Percentiles rank a stretch among this genome's conserved stretches.
Evolutionary conservation across 2,113 vertebrate species (phyloP).

Genomic region (Cinclus mexicanus): DNA sequence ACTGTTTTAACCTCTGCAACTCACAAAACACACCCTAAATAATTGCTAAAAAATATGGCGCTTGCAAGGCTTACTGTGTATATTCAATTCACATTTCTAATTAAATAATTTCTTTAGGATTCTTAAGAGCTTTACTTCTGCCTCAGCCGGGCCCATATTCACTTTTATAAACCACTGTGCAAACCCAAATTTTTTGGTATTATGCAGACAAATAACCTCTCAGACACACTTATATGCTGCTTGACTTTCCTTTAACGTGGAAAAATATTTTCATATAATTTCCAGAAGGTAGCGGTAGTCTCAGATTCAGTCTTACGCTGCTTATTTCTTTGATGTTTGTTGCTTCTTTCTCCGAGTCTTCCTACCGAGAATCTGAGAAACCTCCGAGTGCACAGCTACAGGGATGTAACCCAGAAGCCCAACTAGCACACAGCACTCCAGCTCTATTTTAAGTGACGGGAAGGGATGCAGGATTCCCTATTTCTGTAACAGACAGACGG

Average conservation of each 20-base stretch:
- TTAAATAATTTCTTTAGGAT: background rate
- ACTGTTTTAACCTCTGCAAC: background rate
- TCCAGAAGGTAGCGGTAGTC: background rate
- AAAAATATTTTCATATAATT: background rate
- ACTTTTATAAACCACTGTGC: background rate
- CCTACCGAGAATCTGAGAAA: background rate
- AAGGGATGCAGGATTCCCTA: background rate
- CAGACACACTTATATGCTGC: background rate
- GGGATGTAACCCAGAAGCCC: background rate
- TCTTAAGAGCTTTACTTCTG: background rate
- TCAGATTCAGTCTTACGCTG: background rate
- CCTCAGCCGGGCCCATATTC: background rate
- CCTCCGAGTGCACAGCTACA: accelerated
- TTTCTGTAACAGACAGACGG: accelerated
- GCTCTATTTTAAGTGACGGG: accelerated
- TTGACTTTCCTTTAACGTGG: background rate
- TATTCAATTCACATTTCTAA: background rate
- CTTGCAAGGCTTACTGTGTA: background rate
- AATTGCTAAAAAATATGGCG: background rate
- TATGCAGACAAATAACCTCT: background rate
- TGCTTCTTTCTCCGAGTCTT: background rate
- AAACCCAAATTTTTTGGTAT: background rate
- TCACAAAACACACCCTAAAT: background rate
- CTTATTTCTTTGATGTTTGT: background rate
- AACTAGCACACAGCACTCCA: accelerated